Evolutionary conservation across 2,113 vertebrate genomes (phyloP).

Genomic region (Platichthys flesus): DNA sequence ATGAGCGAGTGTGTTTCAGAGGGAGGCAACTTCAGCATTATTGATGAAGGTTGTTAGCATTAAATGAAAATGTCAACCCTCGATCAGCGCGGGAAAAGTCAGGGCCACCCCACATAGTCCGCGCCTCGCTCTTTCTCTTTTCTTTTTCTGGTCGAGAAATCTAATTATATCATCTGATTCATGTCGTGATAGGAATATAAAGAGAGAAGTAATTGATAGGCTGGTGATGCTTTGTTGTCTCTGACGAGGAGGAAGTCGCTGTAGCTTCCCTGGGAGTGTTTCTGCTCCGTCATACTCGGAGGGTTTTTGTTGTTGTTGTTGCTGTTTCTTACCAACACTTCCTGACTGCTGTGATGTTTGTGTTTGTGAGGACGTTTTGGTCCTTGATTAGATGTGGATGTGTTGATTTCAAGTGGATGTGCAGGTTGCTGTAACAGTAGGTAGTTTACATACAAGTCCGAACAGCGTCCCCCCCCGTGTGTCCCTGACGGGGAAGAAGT

Average conservation of each 20-base stretch:
- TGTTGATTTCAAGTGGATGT: neutral
- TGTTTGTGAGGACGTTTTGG: conserved; percentile 16
- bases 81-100: conserved; percentile 39
- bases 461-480: neutral
- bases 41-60: conserved; percentile 73
- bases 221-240: conserved; percentile 34
- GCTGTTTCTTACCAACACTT: conserved; percentile 16
- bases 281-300: conserved; percentile 51
- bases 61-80: conserved; percentile 63
- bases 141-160: neutral
- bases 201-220: conserved; percentile 30
- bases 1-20: conserved; percentile 72
- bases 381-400: conserved; percentile 28
- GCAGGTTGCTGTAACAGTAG: neutral
- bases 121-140: neutral
- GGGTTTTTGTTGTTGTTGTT: conserved; percentile 15
- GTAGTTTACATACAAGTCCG: neutral
- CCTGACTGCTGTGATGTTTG: conserved; percentile 4
- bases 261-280: conserved; percentile 31
- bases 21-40: conserved; percentile 74
- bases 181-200: conserved; percentile 15
- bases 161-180: conserved; percentile 24
- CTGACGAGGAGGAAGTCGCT: conserved; percentile 30
- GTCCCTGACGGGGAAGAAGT: neutral
- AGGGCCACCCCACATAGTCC: conserved; percentile 11